A percentile compares a stretch with the other conserved stretches of the same genome.
phyloP scores from a whole-genome alignment of 35 echinoderm and acorn worm species.

The Stichopus chloronotus region DNA sequence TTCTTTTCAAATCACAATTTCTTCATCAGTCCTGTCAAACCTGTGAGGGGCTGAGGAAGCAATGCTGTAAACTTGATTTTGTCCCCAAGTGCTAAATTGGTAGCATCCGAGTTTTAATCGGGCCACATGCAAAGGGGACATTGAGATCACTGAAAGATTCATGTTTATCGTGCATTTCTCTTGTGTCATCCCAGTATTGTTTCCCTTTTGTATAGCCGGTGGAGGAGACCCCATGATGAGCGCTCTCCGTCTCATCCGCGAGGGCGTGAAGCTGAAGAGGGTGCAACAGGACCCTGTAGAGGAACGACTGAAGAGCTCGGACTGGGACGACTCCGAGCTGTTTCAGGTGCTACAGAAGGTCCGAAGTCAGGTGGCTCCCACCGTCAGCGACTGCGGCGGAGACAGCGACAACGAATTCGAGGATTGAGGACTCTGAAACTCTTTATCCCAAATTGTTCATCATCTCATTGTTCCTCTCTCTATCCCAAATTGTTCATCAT shows the following conservation, averaged over 20 bases:
- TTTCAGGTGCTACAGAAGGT: conserved; percentile 68
- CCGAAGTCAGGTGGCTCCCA: conserved; percentile 57
- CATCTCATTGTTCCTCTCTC: too few species aligned
- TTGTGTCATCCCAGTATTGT: background rate
- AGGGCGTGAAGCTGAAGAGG: conserved; percentile 71
- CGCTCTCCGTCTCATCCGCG: conserved; percentile 63
- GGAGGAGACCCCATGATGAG: conserved; percentile 68
- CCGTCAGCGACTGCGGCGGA: conserved; percentile 7
- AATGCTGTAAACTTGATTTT: too few species aligned
- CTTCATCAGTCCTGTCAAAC: too few species aligned
- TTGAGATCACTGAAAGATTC: too few species aligned
- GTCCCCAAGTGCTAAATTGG: too few species aligned
- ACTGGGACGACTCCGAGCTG: conserved; percentile 74
- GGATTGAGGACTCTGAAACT: background rate
- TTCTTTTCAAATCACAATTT: too few species aligned
- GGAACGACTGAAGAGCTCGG: conserved; percentile 5
- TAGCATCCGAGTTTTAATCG: too few species aligned
- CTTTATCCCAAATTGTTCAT: background rate
- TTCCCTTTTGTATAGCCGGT: background rate
- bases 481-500: background rate
- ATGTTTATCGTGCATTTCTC: background rate
- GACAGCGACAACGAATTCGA: conserved; percentile 45
- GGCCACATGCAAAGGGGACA: too few species aligned
- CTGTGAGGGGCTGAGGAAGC: too few species aligned
- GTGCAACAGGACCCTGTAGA: conserved; percentile 13